These are phyloP conservation scores for Trididemnum clinides DNA, from an alignment of 23 tunicate species.

Conservation along the genomic window DNA sequence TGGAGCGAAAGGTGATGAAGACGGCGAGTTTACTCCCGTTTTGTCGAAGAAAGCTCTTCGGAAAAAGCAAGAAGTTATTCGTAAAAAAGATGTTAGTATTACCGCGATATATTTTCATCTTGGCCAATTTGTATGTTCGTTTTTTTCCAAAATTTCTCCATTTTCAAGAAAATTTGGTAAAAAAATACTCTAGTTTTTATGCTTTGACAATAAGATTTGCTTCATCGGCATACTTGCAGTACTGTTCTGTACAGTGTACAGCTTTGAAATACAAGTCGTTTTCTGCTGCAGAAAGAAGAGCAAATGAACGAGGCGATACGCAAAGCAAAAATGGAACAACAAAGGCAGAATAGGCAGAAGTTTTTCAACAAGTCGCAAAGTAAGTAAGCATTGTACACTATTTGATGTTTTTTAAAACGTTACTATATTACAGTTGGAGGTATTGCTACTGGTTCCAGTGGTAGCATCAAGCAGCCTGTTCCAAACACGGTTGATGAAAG, in stretches of 20 bases:
- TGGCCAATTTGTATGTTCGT: too few species aligned
- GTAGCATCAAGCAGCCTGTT: slow-evolving; percentile 53
- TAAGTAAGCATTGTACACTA: background rate
- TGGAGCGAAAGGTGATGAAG: slow-evolving; percentile 34
- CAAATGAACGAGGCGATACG: slow-evolving; percentile 47
- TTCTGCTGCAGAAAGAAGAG: slow-evolving; percentile 48
- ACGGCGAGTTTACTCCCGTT: slow-evolving; percentile 92
- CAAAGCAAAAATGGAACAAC: slow-evolving; percentile 59
- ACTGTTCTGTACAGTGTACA: too few species aligned
- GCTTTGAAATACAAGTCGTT: too few species aligned
- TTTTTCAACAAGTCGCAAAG: slow-evolving; percentile 50
- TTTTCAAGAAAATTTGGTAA: too few species aligned
- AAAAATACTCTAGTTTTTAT: too few species aligned
- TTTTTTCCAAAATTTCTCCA: too few species aligned
- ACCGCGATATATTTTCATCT: too few species aligned
- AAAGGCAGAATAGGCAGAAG: slow-evolving; percentile 57
- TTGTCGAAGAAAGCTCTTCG: slow-evolving; percentile 74
- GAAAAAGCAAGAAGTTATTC: slow-evolving; percentile 64
- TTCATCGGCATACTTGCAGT: too few species aligned
- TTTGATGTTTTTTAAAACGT: background rate
- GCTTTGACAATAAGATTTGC: too few species aligned
- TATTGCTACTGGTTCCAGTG: slow-evolving; percentile 48
- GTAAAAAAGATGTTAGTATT: slow-evolving; percentile 76
- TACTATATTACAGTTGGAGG: background rate
- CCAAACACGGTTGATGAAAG: background rate